phyloP scores from a whole-genome alignment of 2,888 invertebrate species.

The Lydus trimaculatus region DNA sequence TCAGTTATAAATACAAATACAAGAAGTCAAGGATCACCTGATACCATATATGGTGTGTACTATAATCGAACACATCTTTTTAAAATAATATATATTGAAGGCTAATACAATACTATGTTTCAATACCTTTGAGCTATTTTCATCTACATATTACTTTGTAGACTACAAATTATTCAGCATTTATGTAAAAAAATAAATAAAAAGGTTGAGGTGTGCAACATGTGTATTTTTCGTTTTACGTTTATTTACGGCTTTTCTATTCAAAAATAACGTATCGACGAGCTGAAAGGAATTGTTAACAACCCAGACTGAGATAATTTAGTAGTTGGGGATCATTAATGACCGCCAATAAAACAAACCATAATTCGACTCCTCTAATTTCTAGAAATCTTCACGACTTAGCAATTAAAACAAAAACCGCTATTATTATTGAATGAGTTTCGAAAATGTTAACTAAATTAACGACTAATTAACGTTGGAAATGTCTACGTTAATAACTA shows the following conservation, averaged over 20 bases:
- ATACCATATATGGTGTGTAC: conserved; percentile 1
- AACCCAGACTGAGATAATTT: neutral
- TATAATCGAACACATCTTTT: conserved; percentile 11
- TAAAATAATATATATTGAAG: conserved; percentile 9
- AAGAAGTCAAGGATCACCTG: conserved; percentile 10
- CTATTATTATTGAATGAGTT: neutral
- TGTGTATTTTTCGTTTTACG: neutral
- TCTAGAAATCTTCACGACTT: neutral
- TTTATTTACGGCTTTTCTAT: neutral
- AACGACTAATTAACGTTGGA: neutral
- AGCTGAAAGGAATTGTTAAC: conserved; percentile 4
- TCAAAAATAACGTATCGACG: too few species aligned
- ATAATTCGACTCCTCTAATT: neutral
- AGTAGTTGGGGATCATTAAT: neutral
- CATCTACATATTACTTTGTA: neutral
- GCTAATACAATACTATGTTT: conserved; percentile 1
- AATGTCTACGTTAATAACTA: neutral
- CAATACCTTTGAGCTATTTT: neutral
- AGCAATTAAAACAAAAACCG: neutral
- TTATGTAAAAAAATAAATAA: neutral
- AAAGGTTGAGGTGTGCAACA: neutral
- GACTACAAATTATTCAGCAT: neutral
- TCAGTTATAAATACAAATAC: conserved; percentile 5
- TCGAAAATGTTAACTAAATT: neutral
- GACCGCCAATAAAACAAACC: conserved; percentile 5